phyloP scores from a whole-genome alignment of 2,113 vertebrate genomes.

The Serilophus lunatus region DNA sequence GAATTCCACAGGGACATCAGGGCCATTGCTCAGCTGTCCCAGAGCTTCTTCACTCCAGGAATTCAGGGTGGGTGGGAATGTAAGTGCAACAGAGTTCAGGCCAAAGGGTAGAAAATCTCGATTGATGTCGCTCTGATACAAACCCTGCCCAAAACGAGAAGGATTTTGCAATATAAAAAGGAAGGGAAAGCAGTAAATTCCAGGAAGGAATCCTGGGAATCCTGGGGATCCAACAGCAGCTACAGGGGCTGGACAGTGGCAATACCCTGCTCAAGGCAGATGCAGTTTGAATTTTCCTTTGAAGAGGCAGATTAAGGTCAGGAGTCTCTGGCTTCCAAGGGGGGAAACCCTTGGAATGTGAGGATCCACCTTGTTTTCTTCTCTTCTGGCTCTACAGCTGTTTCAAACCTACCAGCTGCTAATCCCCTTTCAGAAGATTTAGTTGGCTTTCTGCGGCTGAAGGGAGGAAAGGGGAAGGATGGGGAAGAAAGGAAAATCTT shows the following conservation, averaged over 20 bases:
- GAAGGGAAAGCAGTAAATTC: not conserved
- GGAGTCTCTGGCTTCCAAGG: not conserved
- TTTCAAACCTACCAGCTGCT: not conserved
- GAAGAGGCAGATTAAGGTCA: not conserved
- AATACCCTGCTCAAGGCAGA: not conserved
- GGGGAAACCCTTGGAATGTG: not conserved
- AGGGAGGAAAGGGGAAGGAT: not conserved
- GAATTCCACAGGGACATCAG: not conserved
- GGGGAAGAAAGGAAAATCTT: not conserved
- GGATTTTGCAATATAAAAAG: not conserved
- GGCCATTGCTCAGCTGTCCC: not conserved
- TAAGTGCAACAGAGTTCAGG: not conserved
- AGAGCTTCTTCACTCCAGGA: not conserved
- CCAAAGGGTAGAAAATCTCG: not conserved
- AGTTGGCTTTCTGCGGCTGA: not conserved
- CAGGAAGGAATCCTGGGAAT: no score
- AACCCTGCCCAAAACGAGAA: not conserved
- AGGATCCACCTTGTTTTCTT: not conserved
- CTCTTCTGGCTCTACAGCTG: not conserved
- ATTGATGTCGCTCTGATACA: not conserved
- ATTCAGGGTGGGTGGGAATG: fast-evolving
- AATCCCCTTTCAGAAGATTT: slow-evolving; percentile 29
- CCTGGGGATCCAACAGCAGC: not conserved
- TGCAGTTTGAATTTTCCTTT: not conserved
- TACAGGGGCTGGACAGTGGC: not conserved